Base-by-base conservation (phyloP, 2,113 vertebrate species). In the Ploceus nigricollis region DNA sequence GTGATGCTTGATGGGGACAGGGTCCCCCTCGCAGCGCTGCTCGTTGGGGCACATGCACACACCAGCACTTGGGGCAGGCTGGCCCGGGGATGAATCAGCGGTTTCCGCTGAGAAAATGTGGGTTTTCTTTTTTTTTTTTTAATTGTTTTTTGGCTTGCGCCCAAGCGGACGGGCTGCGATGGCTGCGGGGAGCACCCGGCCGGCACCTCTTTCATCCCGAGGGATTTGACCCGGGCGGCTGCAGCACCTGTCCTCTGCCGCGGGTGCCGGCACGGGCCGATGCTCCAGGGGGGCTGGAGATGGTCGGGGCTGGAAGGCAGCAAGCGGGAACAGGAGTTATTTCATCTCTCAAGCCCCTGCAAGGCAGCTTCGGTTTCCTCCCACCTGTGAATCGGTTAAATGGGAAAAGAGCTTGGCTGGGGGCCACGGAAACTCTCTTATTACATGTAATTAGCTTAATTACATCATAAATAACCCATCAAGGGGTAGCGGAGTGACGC, bases 401-500 rank as follows among this genome's bases (percentile, higher is more conserved):
- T 96, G 92, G 95, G 95, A 97, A 97, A 97, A 97, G 83, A 87
- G 86, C 91, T 97, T 97, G 97, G 97, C 96, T 95, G 81, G 80
- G 90, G 92, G 96, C 97, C 97, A 97, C 71, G 79, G 95, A 96
- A 97, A 95, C 90, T 94, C 95, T 96, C 93, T 93, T 96, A 97
- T 97, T 97, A 95, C 97, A 95, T 96, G 97, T 97, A 97, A 97
- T 97, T 97, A 97, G 96, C 94, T 97, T 97, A 97, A 97, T 97
- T 97, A 95, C 96, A 97, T 97, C 95, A 96, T 97, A 97, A 97
- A 97, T 97, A 97, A 96, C 95, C 97, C 97, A 97, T 97, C 97
- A 97, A 97, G 97, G 93, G 96, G 96, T 96, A 97, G 93, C 30
- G 22, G 95, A 97, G 95, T 95, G 95, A 94, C 21, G 94, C 93